Base-by-base conservation (phyloP, 2,797 vertebrate genomes). In the Poecilia gillii region DNA sequence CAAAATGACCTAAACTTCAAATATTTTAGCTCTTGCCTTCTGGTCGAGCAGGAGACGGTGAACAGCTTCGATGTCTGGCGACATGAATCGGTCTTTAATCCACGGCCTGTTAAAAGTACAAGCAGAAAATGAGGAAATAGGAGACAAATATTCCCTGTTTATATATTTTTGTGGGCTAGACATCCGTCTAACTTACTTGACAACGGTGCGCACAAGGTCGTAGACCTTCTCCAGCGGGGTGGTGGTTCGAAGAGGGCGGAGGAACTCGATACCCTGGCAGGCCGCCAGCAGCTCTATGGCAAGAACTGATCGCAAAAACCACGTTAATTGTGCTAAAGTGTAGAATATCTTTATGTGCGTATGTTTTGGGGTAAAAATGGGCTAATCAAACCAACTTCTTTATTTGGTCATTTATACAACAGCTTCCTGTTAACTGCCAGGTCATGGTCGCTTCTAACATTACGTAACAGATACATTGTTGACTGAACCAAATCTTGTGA, bases 41-140 rank as follows among this genome's bases (percentile, higher is more conserved):
- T 99, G 97, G 76, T 99, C 98, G 20, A 98, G 88, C 0, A 99
- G 95, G 59, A 99, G 95, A 78, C 96, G 96, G 87, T 99, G 98
- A 23, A 93, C 96, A 0, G 97, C 97, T 87, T 99, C 98, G 0
- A 99, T 99, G 82, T 99, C 99, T 0, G 98, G 97, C 78, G 99
- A 97, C 97, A 99, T 99, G 95, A 99, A 99, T 81, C 98, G 97
- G 90, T 99, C 99, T 94, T 98, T 99, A 12, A 99, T 96, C 99
- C 99, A 99, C 1, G 98, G 98, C 86, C 99, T 99, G 88, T 74
- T 81, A 0, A 80, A 80, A 2, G 36, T 72, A 53, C 41, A 28
- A 23, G 53, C 25, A 80, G 55, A 49, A 2, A 73, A 45, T 71
- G 47, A 86, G 87, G 0, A 84, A 86, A 86, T 85, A 81, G 89